Conservation (phyloP, 1,140 invertebrate species). For the Halesus radiatus region DNA sequence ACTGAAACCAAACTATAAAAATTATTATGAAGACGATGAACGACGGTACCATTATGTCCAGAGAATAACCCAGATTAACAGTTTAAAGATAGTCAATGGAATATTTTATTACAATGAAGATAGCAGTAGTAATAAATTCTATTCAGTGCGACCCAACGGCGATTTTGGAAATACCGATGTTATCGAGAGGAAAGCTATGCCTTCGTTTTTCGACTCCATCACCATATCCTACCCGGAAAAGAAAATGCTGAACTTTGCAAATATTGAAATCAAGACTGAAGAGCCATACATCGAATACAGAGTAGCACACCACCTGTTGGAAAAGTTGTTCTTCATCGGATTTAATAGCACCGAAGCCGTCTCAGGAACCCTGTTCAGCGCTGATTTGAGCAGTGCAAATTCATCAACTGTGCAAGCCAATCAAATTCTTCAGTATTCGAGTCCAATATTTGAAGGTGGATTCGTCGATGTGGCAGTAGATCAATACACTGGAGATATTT, state of each 20-base stretch:
- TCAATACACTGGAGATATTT: slow-evolving; percentile 4
- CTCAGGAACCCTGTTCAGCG: not conserved
- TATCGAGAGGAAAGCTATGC: not conserved
- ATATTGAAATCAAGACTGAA: not conserved
- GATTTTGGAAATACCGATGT: not conserved
- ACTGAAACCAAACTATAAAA: no score
- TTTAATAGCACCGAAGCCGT: not conserved
- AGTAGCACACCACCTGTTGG: not conserved
- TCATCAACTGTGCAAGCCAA: not conserved
- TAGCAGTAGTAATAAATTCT: not conserved
- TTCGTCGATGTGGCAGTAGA: not conserved
- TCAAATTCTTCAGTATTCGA: not conserved
- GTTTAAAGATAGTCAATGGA: not conserved
- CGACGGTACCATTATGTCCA: not conserved
- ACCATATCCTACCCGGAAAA: not conserved
- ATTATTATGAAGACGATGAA: not conserved
- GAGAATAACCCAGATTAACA: not conserved
- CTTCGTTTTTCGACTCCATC: not conserved
- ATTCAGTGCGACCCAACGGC: not conserved
- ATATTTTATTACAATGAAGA: not conserved
- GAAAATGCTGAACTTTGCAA: no score
- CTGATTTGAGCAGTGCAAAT: not conserved
- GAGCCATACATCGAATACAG: not conserved
- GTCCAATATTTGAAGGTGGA: not conserved
- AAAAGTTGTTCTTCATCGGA: not conserved